Conservation (phyloP, 2,797 vertebrate genomes). For the Syngnathus rostellatus region DNA sequence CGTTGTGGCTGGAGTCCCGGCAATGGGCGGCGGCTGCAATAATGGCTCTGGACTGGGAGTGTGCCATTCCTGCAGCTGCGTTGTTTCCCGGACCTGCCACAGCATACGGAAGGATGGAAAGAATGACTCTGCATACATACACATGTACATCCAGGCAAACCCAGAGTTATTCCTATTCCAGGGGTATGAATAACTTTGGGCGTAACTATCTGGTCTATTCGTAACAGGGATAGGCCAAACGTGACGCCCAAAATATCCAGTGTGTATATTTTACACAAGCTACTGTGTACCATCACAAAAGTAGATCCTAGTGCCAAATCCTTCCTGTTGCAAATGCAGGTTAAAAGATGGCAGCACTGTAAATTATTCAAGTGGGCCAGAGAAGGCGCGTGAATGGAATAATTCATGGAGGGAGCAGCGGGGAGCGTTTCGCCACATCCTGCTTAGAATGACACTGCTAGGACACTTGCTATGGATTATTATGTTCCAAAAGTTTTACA, state of each 20-base stretch:
- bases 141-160: too few relatives aligned
- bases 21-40: slow-evolving; percentile 82
- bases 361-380: slow-evolving; percentile 54
- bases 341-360: slow-evolving; percentile 49
- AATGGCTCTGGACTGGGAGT: slow-evolving; percentile 86
- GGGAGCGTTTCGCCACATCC: slow-evolving; percentile 4
- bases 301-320: slow-evolving; percentile 24
- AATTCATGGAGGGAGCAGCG: slow-evolving; percentile 33
- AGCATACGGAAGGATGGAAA: neutral
- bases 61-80: slow-evolving; percentile 63
- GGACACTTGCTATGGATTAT: neutral
- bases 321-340: slow-evolving; percentile 39
- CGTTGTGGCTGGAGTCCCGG: slow-evolving; percentile 87
- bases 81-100: slow-evolving; percentile 76
- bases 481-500: neutral
- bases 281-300: neutral
- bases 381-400: slow-evolving; percentile 37
- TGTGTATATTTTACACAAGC: slow-evolving; percentile 11
- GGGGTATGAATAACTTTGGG: too few relatives aligned
- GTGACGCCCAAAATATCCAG: too few relatives aligned
- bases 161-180: too few relatives aligned
- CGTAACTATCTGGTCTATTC: too few relatives aligned
- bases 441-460: slow-evolving; percentile 8
- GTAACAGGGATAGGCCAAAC: too few relatives aligned
- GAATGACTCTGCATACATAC: neutral